Conservation (phyloP, 1,140 invertebrate genomes). For the Heliconius hewitsoni region DNA sequence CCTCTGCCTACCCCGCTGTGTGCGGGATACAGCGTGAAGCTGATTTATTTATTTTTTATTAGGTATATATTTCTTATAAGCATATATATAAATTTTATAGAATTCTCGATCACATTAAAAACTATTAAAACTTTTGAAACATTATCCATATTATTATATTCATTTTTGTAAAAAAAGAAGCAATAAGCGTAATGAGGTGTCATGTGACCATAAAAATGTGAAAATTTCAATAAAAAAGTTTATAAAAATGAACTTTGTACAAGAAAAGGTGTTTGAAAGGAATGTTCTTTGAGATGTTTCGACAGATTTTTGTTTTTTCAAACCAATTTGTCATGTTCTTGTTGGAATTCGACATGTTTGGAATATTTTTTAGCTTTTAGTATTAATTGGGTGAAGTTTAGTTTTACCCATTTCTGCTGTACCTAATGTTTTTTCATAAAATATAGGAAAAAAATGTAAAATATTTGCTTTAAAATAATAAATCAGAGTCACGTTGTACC, state of each 20-base stretch:
- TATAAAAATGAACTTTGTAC: slow-evolving; percentile 40
- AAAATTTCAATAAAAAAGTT: slow-evolving; percentile 45
- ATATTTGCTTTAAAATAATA: too few species aligned
- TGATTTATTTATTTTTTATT: too few species aligned
- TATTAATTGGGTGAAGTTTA: not conserved
- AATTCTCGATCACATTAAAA: too few species aligned
- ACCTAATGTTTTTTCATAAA: too few species aligned
- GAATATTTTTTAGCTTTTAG: slow-evolving; percentile 7
- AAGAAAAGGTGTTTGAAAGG: slow-evolving; percentile 16
- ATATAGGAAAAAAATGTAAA: too few species aligned
- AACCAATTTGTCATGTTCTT: slow-evolving; percentile 53
- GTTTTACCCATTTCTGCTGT: too few species aligned
- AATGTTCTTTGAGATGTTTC: slow-evolving; percentile 30
- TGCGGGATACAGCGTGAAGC: too few species aligned
- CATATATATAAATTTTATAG: too few species aligned
- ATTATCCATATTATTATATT: slow-evolving; percentile 35
- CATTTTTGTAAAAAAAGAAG: slow-evolving; percentile 21
- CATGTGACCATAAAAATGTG: slow-evolving; percentile 54
- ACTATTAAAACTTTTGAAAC: not conserved
- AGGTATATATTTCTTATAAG: too few species aligned
- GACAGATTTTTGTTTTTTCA: slow-evolving; percentile 34
- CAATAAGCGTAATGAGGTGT: slow-evolving; percentile 62
- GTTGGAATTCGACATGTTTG: slow-evolving; percentile 25
- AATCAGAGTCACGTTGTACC: too few species aligned
- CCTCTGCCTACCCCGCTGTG: too few species aligned